Base-by-base conservation (phyloP, 2,888 invertebrate genomes). In the Bimastos eiseni region DNA sequence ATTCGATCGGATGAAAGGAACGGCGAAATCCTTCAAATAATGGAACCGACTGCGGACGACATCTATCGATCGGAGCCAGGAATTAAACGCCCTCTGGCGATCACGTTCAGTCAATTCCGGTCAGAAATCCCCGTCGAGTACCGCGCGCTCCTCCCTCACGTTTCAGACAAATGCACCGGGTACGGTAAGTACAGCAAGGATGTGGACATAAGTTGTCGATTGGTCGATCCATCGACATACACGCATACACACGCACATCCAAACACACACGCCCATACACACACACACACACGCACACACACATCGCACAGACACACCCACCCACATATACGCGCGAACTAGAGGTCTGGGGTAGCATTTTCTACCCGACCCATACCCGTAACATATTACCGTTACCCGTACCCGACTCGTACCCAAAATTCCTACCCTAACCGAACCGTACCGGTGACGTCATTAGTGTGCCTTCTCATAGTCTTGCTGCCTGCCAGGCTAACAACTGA, bases 1-100 rank as follows among this genome's bases (percentile, higher is more conserved):
- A 70, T 70, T 70, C 70, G 70, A 70, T 86, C 34, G 86, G 36
- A 86, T 37, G 86, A 86, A 37, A 86, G 37, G 37, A 86, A 34
- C 36, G 86, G 6, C 8, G 86, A 37, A 86, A 86, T 86, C 86
- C 86, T 86, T 24, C 86, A 37, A 86, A 86, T 86, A 86, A 86
- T 86, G 86, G 86, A 86, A 86, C 86, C 36, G 86, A 86, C 86
- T 86, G 86, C 24, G 34, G 86, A 86, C 86, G 86, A 86, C 86
- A 86, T 86, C 86, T 86, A 86, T 86, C 86, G 86, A 86, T 86
- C 86, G 34, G 36, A 8, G 5, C 34, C 36, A 34, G 86, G 86
- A 86, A 86, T 86, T 86, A 86, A 19, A 37, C 86, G 86, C 34
- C 37, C 86, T 86, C 37, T 37, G 36, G 37, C 34, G 34, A 86